phyloP scores from a whole-genome alignment of 2,888 invertebrate species.

The Exocentrus adspersus region DNA sequence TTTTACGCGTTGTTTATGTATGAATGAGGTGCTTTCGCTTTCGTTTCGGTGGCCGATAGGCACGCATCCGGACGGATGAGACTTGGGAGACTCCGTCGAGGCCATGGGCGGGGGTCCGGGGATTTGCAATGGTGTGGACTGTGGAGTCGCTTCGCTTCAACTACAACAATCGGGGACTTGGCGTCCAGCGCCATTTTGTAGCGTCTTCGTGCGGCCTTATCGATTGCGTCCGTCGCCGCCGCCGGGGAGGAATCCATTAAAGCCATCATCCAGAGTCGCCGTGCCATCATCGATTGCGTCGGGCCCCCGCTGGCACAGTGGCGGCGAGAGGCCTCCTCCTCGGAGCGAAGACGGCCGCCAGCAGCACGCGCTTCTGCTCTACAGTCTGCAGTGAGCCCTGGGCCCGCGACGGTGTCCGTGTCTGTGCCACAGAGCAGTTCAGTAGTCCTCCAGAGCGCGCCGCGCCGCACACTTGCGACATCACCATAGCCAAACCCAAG shows the following conservation, averaged over 20 bases:
- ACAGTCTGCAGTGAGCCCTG: constrained; percentile 54
- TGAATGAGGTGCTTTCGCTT: too few species aligned
- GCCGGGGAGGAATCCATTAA: constrained; percentile 27
- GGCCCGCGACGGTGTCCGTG: constrained; percentile 42
- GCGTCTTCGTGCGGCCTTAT: constrained; percentile 26
- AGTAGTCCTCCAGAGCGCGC: constrained; percentile 41
- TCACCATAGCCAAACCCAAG: too few species aligned
- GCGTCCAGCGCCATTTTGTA: too few species aligned
- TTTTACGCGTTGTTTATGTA: too few species aligned
- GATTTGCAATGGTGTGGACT: too few species aligned
- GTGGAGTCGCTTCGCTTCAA: too few species aligned
- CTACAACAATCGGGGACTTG: too few species aligned
- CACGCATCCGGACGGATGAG: too few species aligned
- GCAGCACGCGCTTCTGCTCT: constrained; percentile 39
- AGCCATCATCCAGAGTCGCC: constrained; percentile 42
- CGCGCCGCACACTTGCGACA: constrained; percentile 42
- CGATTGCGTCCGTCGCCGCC: constrained; percentile 22
- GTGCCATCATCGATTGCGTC: constrained; percentile 39
- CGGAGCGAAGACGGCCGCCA: constrained; percentile 27
- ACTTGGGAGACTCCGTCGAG: too few species aligned
- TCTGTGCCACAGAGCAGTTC: constrained; percentile 41
- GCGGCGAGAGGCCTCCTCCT: constrained; percentile 29
- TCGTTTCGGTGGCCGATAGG: too few species aligned
- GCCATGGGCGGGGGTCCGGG: too few species aligned
- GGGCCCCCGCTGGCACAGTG: constrained; percentile 41